Evolutionary conservation across 2,888 invertebrate genomes (phyloP).

Genomic region (Epicampocera succincta): DNA sequence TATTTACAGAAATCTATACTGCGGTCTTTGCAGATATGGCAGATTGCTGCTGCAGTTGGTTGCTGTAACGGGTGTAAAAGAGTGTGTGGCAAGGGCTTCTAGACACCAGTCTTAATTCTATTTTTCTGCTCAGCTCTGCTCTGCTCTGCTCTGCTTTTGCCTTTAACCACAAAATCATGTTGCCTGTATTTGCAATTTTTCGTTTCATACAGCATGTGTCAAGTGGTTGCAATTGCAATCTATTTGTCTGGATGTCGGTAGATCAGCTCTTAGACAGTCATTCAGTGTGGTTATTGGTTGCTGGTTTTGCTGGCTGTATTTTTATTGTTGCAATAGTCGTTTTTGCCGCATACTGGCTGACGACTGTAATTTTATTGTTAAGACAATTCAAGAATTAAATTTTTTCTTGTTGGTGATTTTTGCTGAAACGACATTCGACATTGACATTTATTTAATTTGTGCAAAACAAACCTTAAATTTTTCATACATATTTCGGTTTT

Average conservation of each 20-base stretch:
- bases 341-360: slow-evolving; percentile 19
- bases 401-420: not conserved
- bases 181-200: slow-evolving; percentile 48
- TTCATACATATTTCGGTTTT: too few relatives aligned
- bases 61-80: slow-evolving; percentile 18
- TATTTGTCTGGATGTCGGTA: slow-evolving; percentile 63
- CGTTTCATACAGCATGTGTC: slow-evolving; percentile 60
- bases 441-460: slow-evolving; percentile 2
- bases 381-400: slow-evolving; percentile 1
- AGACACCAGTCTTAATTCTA: not conserved
- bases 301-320: slow-evolving; percentile 12
- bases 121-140: slow-evolving; percentile 19
- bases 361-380: slow-evolving; percentile 20
- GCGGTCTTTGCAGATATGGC: slow-evolving; percentile 25
- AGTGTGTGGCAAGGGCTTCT: not conserved
- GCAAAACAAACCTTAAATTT: too few relatives aligned
- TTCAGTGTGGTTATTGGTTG: slow-evolving; percentile 47
- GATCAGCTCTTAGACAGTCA: slow-evolving; percentile 54
- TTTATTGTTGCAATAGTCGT: slow-evolving; percentile 17
- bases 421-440: slow-evolving; percentile 5
- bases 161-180: slow-evolving; percentile 64
- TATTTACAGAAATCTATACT: slow-evolving; percentile 26
- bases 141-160: slow-evolving; percentile 22
- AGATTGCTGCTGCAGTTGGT: too few relatives aligned
- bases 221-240: slow-evolving; percentile 67